Evolutionary conservation across 2,113 vertebrate species (phyloP), one percentile per base, ranked within the genome.

Genomic region (Pristiophorus japonicus): DNA sequence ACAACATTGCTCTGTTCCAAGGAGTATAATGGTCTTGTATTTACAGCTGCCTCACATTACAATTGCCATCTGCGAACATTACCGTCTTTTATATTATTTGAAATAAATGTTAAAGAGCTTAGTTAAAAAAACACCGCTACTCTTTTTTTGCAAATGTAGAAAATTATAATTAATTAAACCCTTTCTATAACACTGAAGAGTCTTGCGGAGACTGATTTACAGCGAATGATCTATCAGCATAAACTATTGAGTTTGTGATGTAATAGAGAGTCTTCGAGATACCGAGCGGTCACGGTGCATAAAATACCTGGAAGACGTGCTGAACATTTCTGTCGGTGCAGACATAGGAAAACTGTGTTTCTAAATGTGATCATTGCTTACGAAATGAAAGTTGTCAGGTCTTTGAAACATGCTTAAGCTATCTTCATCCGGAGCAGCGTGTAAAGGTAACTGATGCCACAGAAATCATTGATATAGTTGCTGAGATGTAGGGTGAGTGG

Each of bases 1-100:
- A 93, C 62, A 93, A 62, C n/a, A 93, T 24, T 65, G 62, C 42
- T 94, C 65, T 67, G 65, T 94, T 70, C 93, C 91, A 93, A 18
- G 14, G 27, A 70, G 66, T 4, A 94, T 67, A 94, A 91, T 42
- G 16, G 42, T 11, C 65, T 70, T 70, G 42, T 47, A 94, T 12
- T 45, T 73, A 47, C 45, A 45, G 45, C 42, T 16, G 42, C 24
- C 30, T 18, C 11, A 51, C 93, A 45, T 30, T 42, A 94, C 65
- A 70, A 70, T 67, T 73, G 42, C 93, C 66, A 70, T 73, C 42
- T 94, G 93, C 14, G 27, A 92, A 38, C 59, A 63, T 38, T 65
- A 6, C 34, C 34, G 62, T 63, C 59, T 63, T 92, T n/a, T 7
- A 62, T 20, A 91, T 59, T 62, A 91, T n/a, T 91, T 92, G 34